Percentiles rank a stretch among this genome's conserved stretches.
Evolutionary conservation across 2,113 vertebrate species (phyloP).

Genomic region (Sinocyclocheilus anophthalmus): DNA sequence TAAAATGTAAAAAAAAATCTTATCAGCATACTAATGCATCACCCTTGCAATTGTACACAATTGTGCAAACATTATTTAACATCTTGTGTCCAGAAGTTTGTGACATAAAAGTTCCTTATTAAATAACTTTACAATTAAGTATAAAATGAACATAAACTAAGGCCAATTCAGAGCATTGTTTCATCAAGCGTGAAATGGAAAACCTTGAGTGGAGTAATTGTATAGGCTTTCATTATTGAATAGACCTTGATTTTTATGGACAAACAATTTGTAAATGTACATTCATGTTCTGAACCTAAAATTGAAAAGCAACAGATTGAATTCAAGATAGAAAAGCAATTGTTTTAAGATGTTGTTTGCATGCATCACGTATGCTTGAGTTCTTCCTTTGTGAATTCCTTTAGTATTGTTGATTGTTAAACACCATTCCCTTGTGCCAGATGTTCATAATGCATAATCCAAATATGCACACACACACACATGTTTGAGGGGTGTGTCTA

Average conservation of each 20-base stretch:
- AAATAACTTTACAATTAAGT: background rate
- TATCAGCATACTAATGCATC: background rate
- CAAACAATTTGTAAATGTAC: background rate
- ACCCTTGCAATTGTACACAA: background rate
- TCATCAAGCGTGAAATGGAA: background rate
- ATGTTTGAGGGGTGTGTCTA: conserved; percentile 32
- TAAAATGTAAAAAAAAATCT: too few species aligned
- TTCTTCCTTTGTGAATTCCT: conserved; percentile 12
- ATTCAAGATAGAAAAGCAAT: too few species aligned
- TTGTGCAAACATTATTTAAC: background rate
- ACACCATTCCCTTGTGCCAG: conserved; percentile 10
- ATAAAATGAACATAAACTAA: background rate
- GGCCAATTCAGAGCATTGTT: background rate
- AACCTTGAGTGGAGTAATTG: too few species aligned
- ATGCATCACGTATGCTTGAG: background rate
- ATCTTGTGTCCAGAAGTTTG: background rate
- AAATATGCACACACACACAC: conserved; percentile 11
- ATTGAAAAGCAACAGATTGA: background rate
- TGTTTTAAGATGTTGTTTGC: background rate
- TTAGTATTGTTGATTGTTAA: conserved; percentile 10
- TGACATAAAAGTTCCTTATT: background rate
- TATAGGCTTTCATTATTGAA: background rate
- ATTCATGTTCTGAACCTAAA: background rate
- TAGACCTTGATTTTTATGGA: background rate
- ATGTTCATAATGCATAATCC: conserved; percentile 43